These are phyloP conservation scores for Drosophila simulans DNA, from an alignment of 1,140 invertebrate genomes.

Conservation along the genomic window DNA sequence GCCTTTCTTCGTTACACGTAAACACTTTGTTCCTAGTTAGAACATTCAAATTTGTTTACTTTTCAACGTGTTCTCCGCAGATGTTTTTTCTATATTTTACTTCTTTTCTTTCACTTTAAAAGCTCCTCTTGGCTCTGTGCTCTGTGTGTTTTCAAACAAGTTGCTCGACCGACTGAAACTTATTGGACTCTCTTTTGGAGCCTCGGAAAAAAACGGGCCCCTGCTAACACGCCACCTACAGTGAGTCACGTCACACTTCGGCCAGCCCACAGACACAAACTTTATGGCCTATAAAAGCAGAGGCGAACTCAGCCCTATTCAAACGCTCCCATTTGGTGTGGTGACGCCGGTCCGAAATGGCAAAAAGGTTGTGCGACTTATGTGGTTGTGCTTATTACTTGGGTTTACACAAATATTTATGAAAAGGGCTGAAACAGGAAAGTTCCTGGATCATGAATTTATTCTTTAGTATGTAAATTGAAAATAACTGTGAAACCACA, in stretches of 20 bases:
- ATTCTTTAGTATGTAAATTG: no score
- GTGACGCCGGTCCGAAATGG: no score
- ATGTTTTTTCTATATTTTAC: constrained; percentile 1
- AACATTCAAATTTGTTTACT: constrained; percentile 49
- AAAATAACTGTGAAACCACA: no score
- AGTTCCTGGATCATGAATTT: no score
- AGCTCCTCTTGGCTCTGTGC: constrained; percentile 14
- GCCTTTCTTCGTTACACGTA: constrained; percentile 36
- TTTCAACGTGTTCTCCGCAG: not conserved
- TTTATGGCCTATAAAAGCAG: not conserved
- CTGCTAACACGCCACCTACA: constrained; percentile 13
- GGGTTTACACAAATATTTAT: no score
- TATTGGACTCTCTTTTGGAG: constrained; percentile 3
- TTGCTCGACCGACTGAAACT: constrained; percentile 63
- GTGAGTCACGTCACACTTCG: not conserved
- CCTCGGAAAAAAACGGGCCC: constrained; percentile 1
- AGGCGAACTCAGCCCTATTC: not conserved
- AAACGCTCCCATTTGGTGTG: not conserved
- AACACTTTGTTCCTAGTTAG: constrained; percentile 13
- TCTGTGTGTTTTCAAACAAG: constrained; percentile 60
- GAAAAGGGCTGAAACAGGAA: no score
- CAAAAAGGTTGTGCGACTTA: no score
- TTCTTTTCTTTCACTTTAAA: constrained; percentile 6
- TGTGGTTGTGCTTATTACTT: no score
- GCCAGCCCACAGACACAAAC: not conserved